Percentiles rank a stretch among this genome's conserved stretches.
Conservation (phyloP, 2,797 vertebrate genomes). For the Adrianichthys oophorus region DNA sequence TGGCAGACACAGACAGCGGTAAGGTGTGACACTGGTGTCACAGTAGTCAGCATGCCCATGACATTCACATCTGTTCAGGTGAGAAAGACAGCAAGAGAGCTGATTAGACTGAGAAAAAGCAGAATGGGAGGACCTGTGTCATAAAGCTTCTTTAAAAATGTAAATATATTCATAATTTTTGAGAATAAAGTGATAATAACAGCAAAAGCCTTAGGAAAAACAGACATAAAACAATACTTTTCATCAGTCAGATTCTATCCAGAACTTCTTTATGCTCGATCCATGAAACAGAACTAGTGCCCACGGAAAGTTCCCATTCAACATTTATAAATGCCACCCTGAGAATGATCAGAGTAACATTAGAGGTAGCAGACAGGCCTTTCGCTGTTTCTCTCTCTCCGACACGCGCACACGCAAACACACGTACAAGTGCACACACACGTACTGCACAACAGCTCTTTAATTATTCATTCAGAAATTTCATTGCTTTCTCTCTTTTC, state of each 20-base stretch:
- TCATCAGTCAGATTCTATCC: constrained; percentile 3
- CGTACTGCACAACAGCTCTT: constrained; percentile 40
- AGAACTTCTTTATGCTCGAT: constrained; percentile 1
- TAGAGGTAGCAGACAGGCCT: constrained; percentile 56
- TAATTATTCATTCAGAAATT: constrained; percentile 73
- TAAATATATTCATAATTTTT: background rate
- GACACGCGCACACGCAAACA: background rate
- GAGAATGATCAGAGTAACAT: constrained; percentile 70
- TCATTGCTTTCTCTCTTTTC: constrained; percentile 39
- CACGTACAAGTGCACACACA: background rate
- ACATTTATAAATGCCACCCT: constrained; percentile 76
- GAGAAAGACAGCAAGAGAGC: background rate
- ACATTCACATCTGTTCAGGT: constrained; percentile 85
- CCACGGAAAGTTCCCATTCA: constrained; percentile 71
- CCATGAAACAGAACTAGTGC: constrained; percentile 25
- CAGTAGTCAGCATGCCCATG: constrained; percentile 87
- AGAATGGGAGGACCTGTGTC: background rate
- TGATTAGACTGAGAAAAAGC: too few species aligned
- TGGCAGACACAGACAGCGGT: constrained; percentile 82
- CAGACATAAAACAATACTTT: constrained; percentile 2
- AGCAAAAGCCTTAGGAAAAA: constrained; percentile 1
- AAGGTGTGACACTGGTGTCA: constrained; percentile 76
- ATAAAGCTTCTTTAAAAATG: background rate
- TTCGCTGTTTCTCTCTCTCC: constrained; percentile 16
- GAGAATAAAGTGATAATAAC: background rate